A percentile compares a stretch with the other conserved stretches of the same genome.
phyloP scores from a whole-genome alignment of 2,797 vertebrate species.

The Spinus pinus region DNA sequence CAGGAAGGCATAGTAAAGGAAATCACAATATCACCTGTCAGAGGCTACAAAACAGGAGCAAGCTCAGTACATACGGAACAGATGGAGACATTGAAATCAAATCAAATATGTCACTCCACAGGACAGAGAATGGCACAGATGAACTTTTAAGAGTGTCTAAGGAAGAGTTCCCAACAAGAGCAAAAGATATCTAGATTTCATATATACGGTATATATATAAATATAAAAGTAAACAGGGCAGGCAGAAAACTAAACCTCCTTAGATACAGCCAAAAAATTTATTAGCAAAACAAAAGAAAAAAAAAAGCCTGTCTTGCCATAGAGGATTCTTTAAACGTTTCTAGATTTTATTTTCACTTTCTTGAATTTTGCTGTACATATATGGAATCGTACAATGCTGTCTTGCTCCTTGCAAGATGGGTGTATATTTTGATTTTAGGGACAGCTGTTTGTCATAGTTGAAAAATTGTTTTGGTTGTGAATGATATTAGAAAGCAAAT shows the following conservation, averaged over 20 bases:
- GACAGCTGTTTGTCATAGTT: neutral
- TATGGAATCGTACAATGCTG: neutral
- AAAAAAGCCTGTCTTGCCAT: neutral
- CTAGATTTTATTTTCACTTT: neutral
- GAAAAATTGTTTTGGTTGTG: neutral
- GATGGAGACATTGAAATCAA: neutral
- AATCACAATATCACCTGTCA: neutral
- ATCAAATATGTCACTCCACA: neutral
- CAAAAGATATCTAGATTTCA: neutral
- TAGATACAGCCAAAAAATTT: neutral
- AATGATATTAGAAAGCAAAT: neutral
- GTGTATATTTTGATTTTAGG: neutral
- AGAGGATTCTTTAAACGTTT: neutral
- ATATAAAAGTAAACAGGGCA: neutral
- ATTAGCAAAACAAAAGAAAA: neutral
- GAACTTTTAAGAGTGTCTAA: neutral
- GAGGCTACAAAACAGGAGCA: neutral
- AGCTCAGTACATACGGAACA: neutral
- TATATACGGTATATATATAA: neutral
- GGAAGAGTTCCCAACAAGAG: neutral
- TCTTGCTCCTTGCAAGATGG: neutral
- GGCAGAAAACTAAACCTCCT: neutral
- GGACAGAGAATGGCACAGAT: neutral
- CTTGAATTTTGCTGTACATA: neutral
- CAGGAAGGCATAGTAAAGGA: neutral